These are phyloP conservation scores for Conomelus anceps DNA, from an alignment of 2,888 invertebrate species.

Conservation along the genomic window DNA sequence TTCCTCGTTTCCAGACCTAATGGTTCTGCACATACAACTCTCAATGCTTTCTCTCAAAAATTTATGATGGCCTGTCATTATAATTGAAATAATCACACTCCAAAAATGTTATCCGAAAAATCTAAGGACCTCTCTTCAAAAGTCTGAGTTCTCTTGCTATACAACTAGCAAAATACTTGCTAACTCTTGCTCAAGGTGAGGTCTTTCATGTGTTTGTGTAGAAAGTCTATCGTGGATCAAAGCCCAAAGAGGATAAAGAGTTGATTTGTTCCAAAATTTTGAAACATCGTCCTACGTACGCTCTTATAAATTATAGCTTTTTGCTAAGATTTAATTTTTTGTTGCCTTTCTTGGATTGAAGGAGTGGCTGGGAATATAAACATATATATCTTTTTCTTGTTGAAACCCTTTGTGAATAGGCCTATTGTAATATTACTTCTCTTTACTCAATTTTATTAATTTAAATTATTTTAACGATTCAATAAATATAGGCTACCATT, in stretches of 20 bases:
- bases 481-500: too few relatives aligned
- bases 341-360: neutral
- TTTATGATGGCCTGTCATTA: neutral
- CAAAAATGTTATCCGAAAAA: neutral
- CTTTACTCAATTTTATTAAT: too few relatives aligned
- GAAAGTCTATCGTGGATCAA: neutral
- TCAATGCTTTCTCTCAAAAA: neutral
- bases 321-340: neutral
- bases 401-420: neutral
- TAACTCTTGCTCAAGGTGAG: neutral
- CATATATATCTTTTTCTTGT: neutral
- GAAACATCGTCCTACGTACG: neutral
- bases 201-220: neutral
- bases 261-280: neutral
- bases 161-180: neutral
- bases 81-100: neutral
- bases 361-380: neutral
- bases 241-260: neutral
- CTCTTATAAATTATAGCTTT: neutral
- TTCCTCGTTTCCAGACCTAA: neutral
- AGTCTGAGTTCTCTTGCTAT: neutral
- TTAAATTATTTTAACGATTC: too few relatives aligned
- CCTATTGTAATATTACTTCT: neutral
- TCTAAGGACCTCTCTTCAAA: neutral
- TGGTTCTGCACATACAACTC: neutral